Evolutionary conservation across 1,140 invertebrate genomes (phyloP), one percentile per base, ranked within the genome.

Genomic region (Elysia chlorotica): DNA sequence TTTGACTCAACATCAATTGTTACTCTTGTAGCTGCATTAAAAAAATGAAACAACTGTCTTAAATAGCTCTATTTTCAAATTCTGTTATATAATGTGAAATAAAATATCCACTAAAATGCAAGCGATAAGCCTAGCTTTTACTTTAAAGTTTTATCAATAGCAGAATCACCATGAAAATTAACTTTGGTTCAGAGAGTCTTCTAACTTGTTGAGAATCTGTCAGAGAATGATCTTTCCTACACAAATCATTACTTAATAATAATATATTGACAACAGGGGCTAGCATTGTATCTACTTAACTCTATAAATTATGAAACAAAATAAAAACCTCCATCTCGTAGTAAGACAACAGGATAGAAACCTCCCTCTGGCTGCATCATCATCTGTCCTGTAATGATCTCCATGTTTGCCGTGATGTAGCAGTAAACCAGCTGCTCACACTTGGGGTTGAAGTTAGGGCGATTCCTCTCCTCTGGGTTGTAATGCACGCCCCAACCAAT

Each of bases 321-420:
- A 6, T 17, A 48, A 2, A 59, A 78, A 86, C 85, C 82, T 53
- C 78, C 74, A 53, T 79, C 74, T n/a, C 80, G 76, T 17, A 87
- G 73, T 3, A 83, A 48, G 35, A 85, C 76, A 5, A 85, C 48
- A 21, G 86, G 86, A 75, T 79, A 86, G 76, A 85, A 86, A 28
- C 86, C 86, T 6, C 86, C 86, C 56, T 80, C 76, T 23, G 86
- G 86, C 68, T 87, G 86, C 61, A 87, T 65, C 74, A 87, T 82
- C 73, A 86, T 81, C n/a, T 81, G 56, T 14, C 73, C 76, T 69
- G 81, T 80, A n/a, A 79, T 78, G 65, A 85, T 82, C 28, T 74
- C 68, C 21, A 78, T 77, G 72, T 87, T 76, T 53, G 83, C 73
- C 25, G 83, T 83, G 14, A 87, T 80, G 76, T 83, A 86, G 77